phyloP scores from a whole-genome alignment of 2,797 vertebrate genomes.

The Microcaecilia unicolor region DNA sequence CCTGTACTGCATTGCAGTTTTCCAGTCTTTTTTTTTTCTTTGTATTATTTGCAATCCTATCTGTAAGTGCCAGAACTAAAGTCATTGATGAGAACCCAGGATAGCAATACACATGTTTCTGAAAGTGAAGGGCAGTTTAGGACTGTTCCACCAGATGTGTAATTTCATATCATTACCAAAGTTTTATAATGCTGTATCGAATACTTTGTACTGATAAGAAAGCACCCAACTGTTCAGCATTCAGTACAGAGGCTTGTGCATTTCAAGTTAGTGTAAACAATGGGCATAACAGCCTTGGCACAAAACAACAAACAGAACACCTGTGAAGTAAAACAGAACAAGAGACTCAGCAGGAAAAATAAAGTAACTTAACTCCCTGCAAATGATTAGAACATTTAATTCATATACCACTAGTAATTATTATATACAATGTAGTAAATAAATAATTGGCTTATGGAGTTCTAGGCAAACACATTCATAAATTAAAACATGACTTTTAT shows the following conservation, averaged over 20 bases:
- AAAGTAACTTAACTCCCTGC: conserved; percentile 37
- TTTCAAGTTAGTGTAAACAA: conserved; percentile 57
- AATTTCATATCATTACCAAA: conserved; percentile 48
- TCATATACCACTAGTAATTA: conserved; percentile 44
- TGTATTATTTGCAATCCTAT: conserved; percentile 47
- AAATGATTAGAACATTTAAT: conserved; percentile 39
- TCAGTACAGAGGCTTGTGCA: conserved; percentile 44
- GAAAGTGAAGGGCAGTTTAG: conserved; percentile 42
- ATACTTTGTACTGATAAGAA: conserved; percentile 40
- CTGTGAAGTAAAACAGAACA: too few relatives aligned
- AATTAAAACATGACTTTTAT: conserved; percentile 44
- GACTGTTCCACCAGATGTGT: conserved; percentile 31
- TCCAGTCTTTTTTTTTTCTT: conserved; percentile 44
- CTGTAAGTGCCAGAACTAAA: conserved; percentile 36
- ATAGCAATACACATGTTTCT: conserved; percentile 37
- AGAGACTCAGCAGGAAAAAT: conserved; percentile 40
- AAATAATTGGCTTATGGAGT: conserved; percentile 39
- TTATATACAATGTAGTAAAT: conserved; percentile 54
- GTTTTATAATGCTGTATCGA: conserved; percentile 38
- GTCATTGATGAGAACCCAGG: conserved; percentile 41
- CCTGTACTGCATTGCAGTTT: conserved; percentile 49
- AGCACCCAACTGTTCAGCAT: conserved; percentile 38
- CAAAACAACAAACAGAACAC: too few relatives aligned
- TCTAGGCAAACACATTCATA: conserved; percentile 49
- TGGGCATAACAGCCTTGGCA: conserved; percentile 43